Evolutionary conservation across 2,888 invertebrate genomes (phyloP), one percentile per base, ranked within the genome.

Genomic region (Epinotia brunnichana): DNA sequence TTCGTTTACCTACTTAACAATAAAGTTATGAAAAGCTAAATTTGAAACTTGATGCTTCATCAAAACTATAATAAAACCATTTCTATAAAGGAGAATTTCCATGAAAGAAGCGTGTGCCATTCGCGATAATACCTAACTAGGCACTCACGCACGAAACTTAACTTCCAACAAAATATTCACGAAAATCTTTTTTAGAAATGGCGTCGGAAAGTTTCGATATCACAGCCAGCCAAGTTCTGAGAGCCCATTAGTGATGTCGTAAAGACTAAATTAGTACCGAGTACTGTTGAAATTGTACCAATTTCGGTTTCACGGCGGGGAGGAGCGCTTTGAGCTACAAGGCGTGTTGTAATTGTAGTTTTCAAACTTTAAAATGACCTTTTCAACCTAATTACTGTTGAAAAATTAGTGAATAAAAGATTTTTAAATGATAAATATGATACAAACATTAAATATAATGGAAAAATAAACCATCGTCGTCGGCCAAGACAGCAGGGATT

Each of bases 191-290:
- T 66, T 39, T 71, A 29, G 54, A 57, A 72, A 68, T 56, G 21
- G 61, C 39, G 21, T 13, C 35, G 39, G 4, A 68, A 72, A 72
- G 29, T 72, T 72, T 62, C 39, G 56, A 72, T 67, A 70, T 57
- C 54, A 56, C 63, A 72, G 67, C 56, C 62, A 56, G 61, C 56
- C 21, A 62, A 72, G 61, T 72, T 72, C 61, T 62, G 39, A 62
- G 62, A 62, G 72, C 21, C 72, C 62, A 72, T 72, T 72, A 62
- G 61, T 24, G 61, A 48, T 53, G 61, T 72, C 72, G 67, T 72
- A 72, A 72, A 72, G 72, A 62, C 72, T 72, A 56, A 68, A 72
- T 72, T 72, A 72, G 67, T 29, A 48, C 56, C 19, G 67, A 67
- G 61, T 35, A 41, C 72, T 24, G 21, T 53, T 54, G 72, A 68